Evolutionary conservation across 64 coral and sea anemone genomes (phyloP), one percentile per base, ranked within the genome.

Genomic region (Porites australiensis): DNA sequence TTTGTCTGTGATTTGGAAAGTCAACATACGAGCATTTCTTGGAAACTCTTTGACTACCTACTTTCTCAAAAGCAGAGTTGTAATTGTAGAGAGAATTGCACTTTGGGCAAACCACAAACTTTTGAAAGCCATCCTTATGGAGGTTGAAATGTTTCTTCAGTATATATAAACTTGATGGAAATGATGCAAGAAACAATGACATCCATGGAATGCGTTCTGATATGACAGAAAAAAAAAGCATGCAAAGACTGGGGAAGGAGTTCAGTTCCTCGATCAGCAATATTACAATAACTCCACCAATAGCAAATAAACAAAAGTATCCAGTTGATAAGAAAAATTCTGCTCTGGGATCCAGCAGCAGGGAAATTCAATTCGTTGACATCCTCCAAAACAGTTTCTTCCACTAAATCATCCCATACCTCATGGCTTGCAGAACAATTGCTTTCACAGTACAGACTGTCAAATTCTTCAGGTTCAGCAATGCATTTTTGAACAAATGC

Each of bases 61-160:
- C 59, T 50, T 4, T 77, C 37, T 48, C 58, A 64, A 15, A 75
- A 51, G 53, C 53, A 14, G 73, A 57, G 48, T 94, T 70, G 47
- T 68, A 83, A 58, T 60, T 75, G 70, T 94, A 89, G 13, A 94
- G 67, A 10, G 93, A 66, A 14, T 94, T 83, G 45, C 92, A 94
- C 44, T 94, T 94, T 27, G 86, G 92, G 72, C 92, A 94, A 14
- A 94, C 86, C 46, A 72, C 86, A 83, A 72, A 94, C 22, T 94
- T 94, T 14, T 58, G 44, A 65, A 94, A 94, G 50, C 81, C 49
- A 43, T 94, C 92, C 53, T 74, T 72, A 11, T 88, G 65, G 10
- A 94, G 22, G 4, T 57, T 77, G 54, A 94, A 71, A 62, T 71
- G 18, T 13, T 88, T 88, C 78, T 76, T 77, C 11, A 89, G 21